Conservation (phyloP, 2,888 invertebrate species). For the Coleophora flavipennella region DNA sequence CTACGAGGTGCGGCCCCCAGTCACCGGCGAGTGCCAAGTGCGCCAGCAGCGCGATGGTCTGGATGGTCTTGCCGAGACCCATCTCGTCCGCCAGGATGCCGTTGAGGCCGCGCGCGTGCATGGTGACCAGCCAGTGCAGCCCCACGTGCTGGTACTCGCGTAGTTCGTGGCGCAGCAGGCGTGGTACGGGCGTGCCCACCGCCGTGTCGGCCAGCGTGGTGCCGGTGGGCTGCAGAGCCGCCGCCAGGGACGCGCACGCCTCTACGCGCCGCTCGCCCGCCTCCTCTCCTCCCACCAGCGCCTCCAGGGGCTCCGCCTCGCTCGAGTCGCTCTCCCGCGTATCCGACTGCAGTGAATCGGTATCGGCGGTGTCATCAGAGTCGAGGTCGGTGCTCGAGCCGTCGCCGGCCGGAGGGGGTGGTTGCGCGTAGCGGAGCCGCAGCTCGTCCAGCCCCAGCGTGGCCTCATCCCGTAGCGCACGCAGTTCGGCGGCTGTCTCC, state of each 20-base stretch:
- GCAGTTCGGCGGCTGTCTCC: constrained; percentile 77
- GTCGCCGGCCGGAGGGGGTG: constrained; percentile 16
- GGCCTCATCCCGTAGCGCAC: constrained; percentile 83
- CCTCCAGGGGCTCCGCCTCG: constrained; percentile 32
- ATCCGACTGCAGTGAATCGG: constrained; percentile 16
- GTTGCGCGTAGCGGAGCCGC: constrained; percentile 73
- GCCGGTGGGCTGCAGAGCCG: constrained; percentile 97
- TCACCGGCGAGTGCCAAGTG: constrained; percentile 93
- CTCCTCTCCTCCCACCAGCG: constrained; percentile 39
- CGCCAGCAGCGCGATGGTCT: constrained; percentile 94
- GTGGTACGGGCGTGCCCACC: constrained; percentile 94
- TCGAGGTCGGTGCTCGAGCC: constrained; percentile 15
- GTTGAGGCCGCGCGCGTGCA: constrained; percentile 95
- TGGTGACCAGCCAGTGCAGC: constrained; percentile 96
- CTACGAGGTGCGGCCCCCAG: constrained; percentile 99
- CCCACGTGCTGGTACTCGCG: constrained; percentile 98
- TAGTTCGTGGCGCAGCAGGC: constrained; percentile 89
- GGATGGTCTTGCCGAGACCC: constrained; percentile 98
- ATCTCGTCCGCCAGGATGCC: constrained; percentile 98
- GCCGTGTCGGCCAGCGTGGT: constrained; percentile 95
- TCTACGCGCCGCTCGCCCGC: constrained; percentile 81
- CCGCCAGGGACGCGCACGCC: constrained; percentile 94
- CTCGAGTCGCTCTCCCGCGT: constrained; percentile 24
- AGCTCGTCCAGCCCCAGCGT: constrained; percentile 88
- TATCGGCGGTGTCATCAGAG: constrained; percentile 22